These are phyloP conservation scores for Tyto alba DNA, from an alignment of 2,113 vertebrate species.

Conservation along the genomic window DNA sequence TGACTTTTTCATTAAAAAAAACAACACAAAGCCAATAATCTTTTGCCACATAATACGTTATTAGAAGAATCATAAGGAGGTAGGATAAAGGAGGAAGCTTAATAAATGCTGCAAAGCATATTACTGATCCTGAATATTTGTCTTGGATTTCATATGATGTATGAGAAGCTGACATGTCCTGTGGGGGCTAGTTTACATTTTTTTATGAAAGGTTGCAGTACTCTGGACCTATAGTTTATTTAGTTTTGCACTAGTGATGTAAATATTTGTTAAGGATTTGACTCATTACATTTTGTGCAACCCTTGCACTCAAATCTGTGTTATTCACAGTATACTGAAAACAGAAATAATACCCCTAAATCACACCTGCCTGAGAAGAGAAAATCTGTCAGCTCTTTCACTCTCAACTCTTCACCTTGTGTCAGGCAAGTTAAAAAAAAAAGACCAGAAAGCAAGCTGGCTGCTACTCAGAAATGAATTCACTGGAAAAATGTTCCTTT, in stretches of 20 bases:
- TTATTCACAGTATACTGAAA: background rate
- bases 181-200: background rate
- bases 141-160: conserved; percentile 22
- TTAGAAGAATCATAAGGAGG: background rate
- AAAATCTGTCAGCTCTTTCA: conserved; percentile 25
- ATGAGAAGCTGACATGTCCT: conserved; percentile 32
- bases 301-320: background rate
- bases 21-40: conserved; percentile 12
- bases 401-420: background rate
- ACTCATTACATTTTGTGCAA: conserved; percentile 30
- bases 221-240: conserved; percentile 7
- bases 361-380: background rate
- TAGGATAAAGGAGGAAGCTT: background rate
- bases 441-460: background rate
- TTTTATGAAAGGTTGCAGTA: conserved; percentile 35
- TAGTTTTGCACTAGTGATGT: conserved; percentile 19
- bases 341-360: conserved; percentile 30
- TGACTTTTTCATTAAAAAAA: conserved; percentile 36
- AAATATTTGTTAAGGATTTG: conserved; percentile 51
- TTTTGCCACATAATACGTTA: conserved; percentile 16
- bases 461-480: background rate
- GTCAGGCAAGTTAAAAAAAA: background rate
- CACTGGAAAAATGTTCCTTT: background rate
- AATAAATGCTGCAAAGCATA: conserved; percentile 31
- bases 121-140: conserved; percentile 30